Conservation (phyloP, 2,113 vertebrate genomes). For the Stegostoma tigrinum region DNA sequence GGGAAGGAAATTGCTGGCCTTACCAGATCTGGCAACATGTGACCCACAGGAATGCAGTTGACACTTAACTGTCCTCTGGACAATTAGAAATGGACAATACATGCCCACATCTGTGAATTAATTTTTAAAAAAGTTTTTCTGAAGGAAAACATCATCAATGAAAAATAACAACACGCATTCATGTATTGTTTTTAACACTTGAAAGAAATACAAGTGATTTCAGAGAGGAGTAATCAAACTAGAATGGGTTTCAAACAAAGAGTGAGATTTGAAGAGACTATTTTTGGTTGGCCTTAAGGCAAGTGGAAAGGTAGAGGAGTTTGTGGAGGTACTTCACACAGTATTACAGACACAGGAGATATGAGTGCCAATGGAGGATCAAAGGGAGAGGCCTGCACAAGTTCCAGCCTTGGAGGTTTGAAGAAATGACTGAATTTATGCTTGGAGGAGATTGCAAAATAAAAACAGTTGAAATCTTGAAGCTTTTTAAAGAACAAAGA, state of each 20-base stretch:
- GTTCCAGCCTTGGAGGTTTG: too few species aligned
- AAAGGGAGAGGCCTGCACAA: background rate
- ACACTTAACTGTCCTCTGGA: too few species aligned
- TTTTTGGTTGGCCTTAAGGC: background rate
- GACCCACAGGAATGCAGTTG: too few species aligned
- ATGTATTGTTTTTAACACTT: background rate
- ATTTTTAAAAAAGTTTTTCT: too few species aligned
- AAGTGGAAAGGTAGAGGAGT: background rate
- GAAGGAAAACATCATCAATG: background rate
- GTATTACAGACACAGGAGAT: background rate
- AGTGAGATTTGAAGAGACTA: background rate
- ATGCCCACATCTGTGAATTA: too few species aligned
- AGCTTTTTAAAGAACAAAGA: background rate
- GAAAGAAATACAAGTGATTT: background rate
- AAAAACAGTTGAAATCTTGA: background rate
- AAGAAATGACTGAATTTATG: background rate
- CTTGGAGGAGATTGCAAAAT: background rate
- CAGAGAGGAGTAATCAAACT: background rate
- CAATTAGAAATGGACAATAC: too few species aligned
- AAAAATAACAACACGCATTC: background rate
- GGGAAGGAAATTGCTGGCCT: too few species aligned
- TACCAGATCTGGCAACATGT: too few species aligned
- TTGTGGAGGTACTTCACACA: background rate
- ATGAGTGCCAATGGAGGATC: background rate
- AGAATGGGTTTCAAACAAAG: background rate